Percentiles rank a stretch among this genome's conserved stretches.
Conservation (phyloP, 1,140 invertebrate species). For the Octopus bimaculoides region DNA sequence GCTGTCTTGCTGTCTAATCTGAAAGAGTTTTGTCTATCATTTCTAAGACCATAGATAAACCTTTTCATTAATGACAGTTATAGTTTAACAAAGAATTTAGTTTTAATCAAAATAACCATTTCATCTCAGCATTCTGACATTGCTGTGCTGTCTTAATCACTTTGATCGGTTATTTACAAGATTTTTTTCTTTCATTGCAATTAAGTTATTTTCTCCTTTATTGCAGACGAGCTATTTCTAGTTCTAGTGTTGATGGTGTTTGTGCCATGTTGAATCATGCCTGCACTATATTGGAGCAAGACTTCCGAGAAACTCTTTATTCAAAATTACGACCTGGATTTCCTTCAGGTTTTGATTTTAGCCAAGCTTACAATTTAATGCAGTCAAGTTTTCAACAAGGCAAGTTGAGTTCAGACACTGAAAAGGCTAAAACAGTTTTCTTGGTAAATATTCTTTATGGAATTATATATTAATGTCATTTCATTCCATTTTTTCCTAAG, state of each 20-base stretch:
- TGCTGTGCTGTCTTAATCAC: too few relatives aligned
- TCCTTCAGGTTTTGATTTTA: constrained; percentile 59
- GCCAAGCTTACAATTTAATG: constrained; percentile 67
- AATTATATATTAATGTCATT: neutral
- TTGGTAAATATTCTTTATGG: constrained; percentile 62
- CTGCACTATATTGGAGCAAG: constrained; percentile 81
- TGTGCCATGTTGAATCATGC: constrained; percentile 97
- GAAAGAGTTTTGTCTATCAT: too few relatives aligned
- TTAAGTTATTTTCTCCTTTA: constrained; percentile 27
- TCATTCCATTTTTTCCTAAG: neutral
- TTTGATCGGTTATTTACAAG: too few relatives aligned
- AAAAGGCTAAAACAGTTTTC: constrained; percentile 69
- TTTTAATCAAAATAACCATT: too few relatives aligned
- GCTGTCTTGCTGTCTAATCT: too few relatives aligned
- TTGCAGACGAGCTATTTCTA: constrained; percentile 77
- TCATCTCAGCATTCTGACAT: too few relatives aligned
- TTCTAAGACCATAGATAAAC: too few relatives aligned
- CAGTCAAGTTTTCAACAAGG: constrained; percentile 80
- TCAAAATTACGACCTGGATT: constrained; percentile 78
- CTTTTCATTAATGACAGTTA: too few relatives aligned
- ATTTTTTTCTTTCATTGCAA: neutral
- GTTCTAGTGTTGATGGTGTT: constrained; percentile 88
- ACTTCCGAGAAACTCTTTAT: constrained; percentile 76
- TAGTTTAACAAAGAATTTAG: too few relatives aligned
- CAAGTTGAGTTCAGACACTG: constrained; percentile 75